Conservation (phyloP, 1,140 invertebrate genomes). For the Drosophila auraria region DNA sequence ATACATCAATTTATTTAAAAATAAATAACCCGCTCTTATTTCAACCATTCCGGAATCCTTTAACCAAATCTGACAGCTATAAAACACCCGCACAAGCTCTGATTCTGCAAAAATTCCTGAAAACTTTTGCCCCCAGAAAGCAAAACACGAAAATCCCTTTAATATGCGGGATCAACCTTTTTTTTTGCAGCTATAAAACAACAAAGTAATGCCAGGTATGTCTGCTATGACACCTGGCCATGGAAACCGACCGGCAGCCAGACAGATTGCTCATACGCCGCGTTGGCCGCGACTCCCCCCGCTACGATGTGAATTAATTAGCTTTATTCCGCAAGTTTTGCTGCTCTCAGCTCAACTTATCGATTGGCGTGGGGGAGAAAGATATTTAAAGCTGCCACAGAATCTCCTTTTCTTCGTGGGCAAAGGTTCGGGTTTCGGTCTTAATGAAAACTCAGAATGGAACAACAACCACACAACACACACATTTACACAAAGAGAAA, state of each 20-base stretch:
- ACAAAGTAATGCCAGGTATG: conserved; percentile 32
- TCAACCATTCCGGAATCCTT: neutral
- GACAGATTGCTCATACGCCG: conserved; percentile 50
- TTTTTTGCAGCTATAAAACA: conserved; percentile 18
- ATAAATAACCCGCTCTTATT: neutral
- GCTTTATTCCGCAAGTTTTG: conserved; percentile 59
- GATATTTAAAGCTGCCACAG: conserved; percentile 54
- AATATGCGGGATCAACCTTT: conserved; percentile 20
- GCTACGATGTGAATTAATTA: conserved; percentile 63
- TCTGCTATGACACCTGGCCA: conserved; percentile 29
- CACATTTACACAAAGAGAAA: conserved; percentile 7
- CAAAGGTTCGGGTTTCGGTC: conserved; percentile 23
- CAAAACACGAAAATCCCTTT: conserved; percentile 40
- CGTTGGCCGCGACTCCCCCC: conserved; percentile 5
- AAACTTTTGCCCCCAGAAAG: conserved; percentile 34
- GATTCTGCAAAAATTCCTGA: conserved; percentile 11
- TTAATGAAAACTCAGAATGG: conserved; percentile 63
- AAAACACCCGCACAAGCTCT: conserved; percentile 7
- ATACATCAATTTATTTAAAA: conserved; percentile 2
- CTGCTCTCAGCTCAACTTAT: conserved; percentile 50
- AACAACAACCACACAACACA: conserved; percentile 16
- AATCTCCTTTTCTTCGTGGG: conserved; percentile 22
- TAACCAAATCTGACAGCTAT: conserved; percentile 26
- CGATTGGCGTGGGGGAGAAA: conserved; percentile 30
- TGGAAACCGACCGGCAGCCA: conserved; percentile 18